Base-by-base conservation (phyloP, 2,797 vertebrate genomes). In the Columba guinea region DNA sequence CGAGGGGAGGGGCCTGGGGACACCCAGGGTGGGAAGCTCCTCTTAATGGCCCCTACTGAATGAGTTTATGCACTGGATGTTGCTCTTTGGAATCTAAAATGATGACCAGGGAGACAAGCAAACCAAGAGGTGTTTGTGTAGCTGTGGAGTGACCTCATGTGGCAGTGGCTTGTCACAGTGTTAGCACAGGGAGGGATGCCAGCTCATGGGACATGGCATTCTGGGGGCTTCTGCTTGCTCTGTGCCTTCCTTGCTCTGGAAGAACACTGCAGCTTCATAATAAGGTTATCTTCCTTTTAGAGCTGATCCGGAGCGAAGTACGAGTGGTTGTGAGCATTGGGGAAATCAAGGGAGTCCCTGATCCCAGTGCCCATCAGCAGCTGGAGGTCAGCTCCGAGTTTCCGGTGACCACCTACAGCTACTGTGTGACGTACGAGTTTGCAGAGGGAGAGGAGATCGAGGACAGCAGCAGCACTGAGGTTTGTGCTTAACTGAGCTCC, bases 371-470 rank as follows among this genome's bases (percentile, higher is more conserved):
- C 59, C 37, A 27, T 3, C 84, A 86, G 56, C 97, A 97, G 60
- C 88, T 80, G 2, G 97, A 98, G 13, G 88, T 65, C 2, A 51
- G 69, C 24, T 76, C 96, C 0, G 89, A 98, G 24, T 98, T 97
- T 37, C 98, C 98, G 0, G 34, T 98, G 5, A 46, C 98, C 94
- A 94, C 94, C 56, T 98, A 97, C 96, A 98, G 70, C 91, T 99
- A 99, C 91, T 97, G 84, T 0, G 97, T 99, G 88, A 98, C 94
- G 1, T 99, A 99, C 0, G 95, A 98, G n/a, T 99, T 99, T 62
- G 70, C 78, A 13, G 93, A 96, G 20, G 95, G 90, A 5, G 92
- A 97, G 21, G 82, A 89, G 4, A 13, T 3, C 2, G 6, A 73
- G 73, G 37, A 15, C 1, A 2, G 6, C 8, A 35, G 5, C 67